A percentile compares a stretch with the other conserved stretches of the same genome.
phyloP scores from a whole-genome alignment of 2,888 invertebrate genomes.

The Eilema caniola region DNA sequence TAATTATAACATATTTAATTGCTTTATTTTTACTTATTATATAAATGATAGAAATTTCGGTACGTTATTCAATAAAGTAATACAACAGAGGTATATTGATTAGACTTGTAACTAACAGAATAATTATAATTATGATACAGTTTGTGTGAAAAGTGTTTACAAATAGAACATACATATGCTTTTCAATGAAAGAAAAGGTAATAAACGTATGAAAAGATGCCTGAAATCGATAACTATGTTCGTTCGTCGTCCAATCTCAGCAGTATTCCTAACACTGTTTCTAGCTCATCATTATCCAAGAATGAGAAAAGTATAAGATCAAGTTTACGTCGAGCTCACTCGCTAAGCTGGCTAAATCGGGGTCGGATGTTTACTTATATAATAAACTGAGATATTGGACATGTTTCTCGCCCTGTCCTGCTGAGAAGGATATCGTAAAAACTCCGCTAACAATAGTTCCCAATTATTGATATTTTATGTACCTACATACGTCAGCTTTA shows the following conservation, averaged over 20 bases:
- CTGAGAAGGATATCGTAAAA: slow-evolving; percentile 57
- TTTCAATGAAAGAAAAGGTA: no score
- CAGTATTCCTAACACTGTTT: slow-evolving; percentile 1
- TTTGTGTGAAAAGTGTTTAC: no score
- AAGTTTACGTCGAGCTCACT: slow-evolving; percentile 9
- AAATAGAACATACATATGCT: no score
- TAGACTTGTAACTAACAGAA: no score
- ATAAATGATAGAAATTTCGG: no score
- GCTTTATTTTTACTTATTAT: no score
- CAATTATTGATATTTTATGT: slow-evolving; percentile 63
- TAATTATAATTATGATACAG: no score
- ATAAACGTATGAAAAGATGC: background rate
- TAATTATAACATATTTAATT: no score
- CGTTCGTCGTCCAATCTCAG: background rate
- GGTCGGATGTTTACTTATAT: slow-evolving; percentile 22
- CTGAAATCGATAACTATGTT: background rate
- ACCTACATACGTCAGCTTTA: slow-evolving; percentile 33
- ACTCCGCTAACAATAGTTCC: slow-evolving; percentile 58
- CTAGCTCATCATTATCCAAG: slow-evolving; percentile 1
- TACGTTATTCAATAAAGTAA: no score
- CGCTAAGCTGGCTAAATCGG: slow-evolving; percentile 12
- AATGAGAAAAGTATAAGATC: slow-evolving; percentile 8
- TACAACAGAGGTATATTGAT: no score
- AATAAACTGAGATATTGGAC: slow-evolving; percentile 47
- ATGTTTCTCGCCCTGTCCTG: slow-evolving; percentile 44